These are phyloP conservation scores for Neelides folsomi DNA, from an alignment of 2,888 invertebrate genomes.

Conservation along the genomic window DNA sequence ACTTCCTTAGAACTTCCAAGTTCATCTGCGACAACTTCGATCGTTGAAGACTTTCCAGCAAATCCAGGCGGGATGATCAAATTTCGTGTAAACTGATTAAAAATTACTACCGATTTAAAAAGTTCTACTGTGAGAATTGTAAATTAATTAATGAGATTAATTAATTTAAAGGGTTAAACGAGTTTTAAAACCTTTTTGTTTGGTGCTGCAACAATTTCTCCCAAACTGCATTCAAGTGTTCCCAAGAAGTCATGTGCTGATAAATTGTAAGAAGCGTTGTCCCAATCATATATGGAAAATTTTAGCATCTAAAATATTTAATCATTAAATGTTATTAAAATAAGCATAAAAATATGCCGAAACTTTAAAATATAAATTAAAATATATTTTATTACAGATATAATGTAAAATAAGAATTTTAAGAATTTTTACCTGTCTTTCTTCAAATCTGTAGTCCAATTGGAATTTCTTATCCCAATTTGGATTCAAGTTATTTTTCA, in stretches of 20 bases:
- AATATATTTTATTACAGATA: not conserved
- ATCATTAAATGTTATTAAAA: not conserved
- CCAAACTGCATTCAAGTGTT: conserved; percentile 40
- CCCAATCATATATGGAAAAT: conserved; percentile 38
- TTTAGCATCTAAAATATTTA: conserved; percentile 35
- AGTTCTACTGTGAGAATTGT: not conserved
- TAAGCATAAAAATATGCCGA: not conserved
- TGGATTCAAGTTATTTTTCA: conserved; percentile 37
- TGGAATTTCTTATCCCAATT: conserved; percentile 41
- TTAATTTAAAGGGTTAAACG: conserved; percentile 1
- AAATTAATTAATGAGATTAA: not conserved
- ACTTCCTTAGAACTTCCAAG: conserved; percentile 36
- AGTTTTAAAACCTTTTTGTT: conserved; percentile 24
- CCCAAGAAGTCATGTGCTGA: conserved; percentile 38
- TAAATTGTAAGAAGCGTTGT: conserved; percentile 23
- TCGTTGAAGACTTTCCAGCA: conserved; percentile 20
- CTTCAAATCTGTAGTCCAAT: conserved; percentile 42
- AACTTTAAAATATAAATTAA: not conserved
- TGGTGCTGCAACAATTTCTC: conserved; percentile 40
- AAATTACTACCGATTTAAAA: not conserved
- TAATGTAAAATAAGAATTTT: conserved; percentile 11
- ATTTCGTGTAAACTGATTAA: conserved; percentile 28
- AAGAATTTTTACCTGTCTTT: conserved; percentile 36
- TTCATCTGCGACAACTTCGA: conserved; percentile 32
- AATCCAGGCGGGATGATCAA: conserved; percentile 26